Conservation (phyloP, 2,113 vertebrate genomes). For the Psophia crepitans region DNA sequence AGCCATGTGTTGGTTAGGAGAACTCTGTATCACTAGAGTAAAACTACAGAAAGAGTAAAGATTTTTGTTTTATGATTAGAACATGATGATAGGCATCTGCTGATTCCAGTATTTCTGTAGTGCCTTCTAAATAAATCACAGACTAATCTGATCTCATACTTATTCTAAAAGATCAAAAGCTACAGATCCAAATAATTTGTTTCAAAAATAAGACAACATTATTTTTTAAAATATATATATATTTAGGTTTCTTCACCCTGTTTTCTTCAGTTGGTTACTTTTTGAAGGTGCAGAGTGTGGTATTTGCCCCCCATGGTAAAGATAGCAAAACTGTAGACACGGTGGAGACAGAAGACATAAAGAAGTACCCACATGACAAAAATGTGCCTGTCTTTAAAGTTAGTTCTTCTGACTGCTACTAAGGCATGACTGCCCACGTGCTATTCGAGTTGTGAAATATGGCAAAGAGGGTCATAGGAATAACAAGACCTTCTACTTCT, state of each 20-base stretch:
- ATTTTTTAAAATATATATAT: not conserved
- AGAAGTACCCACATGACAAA: not conserved
- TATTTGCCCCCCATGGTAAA: not conserved
- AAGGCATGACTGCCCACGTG: not conserved
- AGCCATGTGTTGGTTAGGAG: not conserved
- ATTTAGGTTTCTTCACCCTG: not conserved
- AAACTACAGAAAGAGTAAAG: not conserved
- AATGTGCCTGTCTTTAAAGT: not conserved
- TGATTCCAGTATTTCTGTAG: not conserved
- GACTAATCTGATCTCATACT: not conserved
- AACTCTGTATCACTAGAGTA: not conserved
- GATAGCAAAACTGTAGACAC: not conserved
- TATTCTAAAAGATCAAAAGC: not conserved
- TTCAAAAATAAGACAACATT: not conserved
- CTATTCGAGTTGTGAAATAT: not conserved
- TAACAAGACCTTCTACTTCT: conserved; percentile 2
- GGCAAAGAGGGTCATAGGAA: not conserved
- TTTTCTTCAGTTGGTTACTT: not conserved
- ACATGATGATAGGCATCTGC: not conserved
- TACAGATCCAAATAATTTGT: not conserved
- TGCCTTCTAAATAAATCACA: not conserved
- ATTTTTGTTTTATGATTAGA: not conserved
- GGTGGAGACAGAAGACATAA: not conserved
- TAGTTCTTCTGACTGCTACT: not conserved
- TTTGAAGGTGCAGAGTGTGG: not conserved